A percentile compares a stretch with the other conserved stretches of the same genome.
Conservation (phyloP, 2,113 vertebrate species). For the Pluvianellus socialis region DNA sequence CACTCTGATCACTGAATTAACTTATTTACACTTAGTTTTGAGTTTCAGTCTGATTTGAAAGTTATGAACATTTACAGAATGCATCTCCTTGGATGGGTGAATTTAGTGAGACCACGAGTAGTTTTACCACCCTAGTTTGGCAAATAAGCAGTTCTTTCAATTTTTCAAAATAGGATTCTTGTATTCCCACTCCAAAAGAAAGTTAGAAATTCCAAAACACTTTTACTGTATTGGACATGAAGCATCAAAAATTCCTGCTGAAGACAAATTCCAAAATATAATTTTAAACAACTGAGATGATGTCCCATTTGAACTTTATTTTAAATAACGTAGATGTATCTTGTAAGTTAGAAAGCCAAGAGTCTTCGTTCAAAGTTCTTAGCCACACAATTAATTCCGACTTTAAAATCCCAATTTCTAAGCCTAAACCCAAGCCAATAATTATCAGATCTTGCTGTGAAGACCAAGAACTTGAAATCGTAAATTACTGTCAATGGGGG, state of each 20-base stretch:
- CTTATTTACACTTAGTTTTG: not conserved
- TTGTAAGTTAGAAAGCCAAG: not conserved
- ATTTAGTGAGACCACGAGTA: not conserved
- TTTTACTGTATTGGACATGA: not conserved
- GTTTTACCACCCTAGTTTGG: not conserved
- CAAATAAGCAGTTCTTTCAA: not conserved
- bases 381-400: not conserved
- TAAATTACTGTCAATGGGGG: not conserved
- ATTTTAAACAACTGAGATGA: not conserved
- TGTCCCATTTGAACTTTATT: not conserved
- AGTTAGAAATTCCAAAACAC: not conserved
- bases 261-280: not conserved
- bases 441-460: not conserved
- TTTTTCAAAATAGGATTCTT: not conserved
- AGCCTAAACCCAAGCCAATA: not conserved
- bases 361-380: not conserved
- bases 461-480: not conserved
- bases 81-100: not conserved
- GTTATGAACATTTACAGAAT: not conserved
- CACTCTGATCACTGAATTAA: not conserved
- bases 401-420: not conserved
- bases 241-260: not conserved
- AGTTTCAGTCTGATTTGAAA: not conserved
- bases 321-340: not conserved
- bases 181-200: not conserved